Evolutionary conservation across 2,797 vertebrate genomes (phyloP).

Genomic region (Remorina albescens): DNA sequence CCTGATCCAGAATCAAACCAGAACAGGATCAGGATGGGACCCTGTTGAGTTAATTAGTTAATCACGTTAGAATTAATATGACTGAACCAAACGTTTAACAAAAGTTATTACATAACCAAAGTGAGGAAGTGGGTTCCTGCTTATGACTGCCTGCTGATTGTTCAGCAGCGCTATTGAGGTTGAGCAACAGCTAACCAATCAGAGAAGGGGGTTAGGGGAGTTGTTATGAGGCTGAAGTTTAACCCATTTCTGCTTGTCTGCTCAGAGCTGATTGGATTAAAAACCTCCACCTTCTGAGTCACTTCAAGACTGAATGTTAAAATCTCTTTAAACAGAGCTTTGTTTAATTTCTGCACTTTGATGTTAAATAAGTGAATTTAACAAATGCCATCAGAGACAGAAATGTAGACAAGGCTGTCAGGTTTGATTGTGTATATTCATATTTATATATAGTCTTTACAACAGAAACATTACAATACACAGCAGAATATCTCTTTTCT

Average conservation of each 20-base stretch:
- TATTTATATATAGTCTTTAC: constrained; percentile 68
- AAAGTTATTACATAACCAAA: background rate
- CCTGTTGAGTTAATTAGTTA: too few relatives aligned
- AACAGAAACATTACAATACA: constrained; percentile 64
- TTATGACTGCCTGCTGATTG: constrained; percentile 62
- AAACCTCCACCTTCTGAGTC: too few relatives aligned
- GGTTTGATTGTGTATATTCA: constrained; percentile 23
- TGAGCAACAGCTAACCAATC: constrained; percentile 55
- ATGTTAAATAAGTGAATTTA: too few relatives aligned
- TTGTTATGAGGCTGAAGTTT: constrained; percentile 35
- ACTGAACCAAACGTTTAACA: too few relatives aligned
- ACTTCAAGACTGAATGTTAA: background rate
- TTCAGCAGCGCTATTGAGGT: constrained; percentile 18
- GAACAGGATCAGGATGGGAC: too few relatives aligned
- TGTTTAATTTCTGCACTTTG: too few relatives aligned
- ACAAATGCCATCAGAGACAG: background rate
- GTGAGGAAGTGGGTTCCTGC: background rate
- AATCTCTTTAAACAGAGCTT: too few relatives aligned
- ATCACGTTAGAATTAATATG: too few relatives aligned
- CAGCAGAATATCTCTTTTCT: constrained; percentile 52
- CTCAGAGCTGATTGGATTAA: too few relatives aligned
- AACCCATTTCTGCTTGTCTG: constrained; percentile 33
- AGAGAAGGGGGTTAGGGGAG: constrained; percentile 31
- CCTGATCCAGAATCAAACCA: too few relatives aligned
- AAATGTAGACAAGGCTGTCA: background rate